phyloP scores from a whole-genome alignment of 2,888 invertebrate genomes.

The Dioctria linearis region DNA sequence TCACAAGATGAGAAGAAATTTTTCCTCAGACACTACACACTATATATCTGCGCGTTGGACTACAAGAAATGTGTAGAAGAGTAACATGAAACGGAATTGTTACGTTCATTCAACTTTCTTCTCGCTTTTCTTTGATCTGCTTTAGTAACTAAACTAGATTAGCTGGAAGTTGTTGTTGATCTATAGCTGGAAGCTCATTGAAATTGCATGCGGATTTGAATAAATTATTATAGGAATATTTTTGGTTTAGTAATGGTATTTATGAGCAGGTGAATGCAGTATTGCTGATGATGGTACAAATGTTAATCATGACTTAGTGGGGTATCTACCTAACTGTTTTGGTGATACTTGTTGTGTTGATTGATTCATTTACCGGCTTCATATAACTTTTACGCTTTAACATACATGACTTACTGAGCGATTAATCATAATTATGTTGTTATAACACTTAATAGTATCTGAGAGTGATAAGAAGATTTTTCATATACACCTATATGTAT shows the following conservation, averaged over 20 bases:
- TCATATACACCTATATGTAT: too few relatives aligned
- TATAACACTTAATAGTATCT: too few relatives aligned
- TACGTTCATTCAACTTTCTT: slow-evolving; percentile 49
- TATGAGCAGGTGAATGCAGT: background rate
- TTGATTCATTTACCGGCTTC: background rate
- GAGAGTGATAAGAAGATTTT: too few relatives aligned
- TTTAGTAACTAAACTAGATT: background rate
- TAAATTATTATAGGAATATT: slow-evolving; percentile 14
- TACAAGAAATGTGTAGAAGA: background rate
- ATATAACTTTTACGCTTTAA: too few relatives aligned
- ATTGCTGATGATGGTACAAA: background rate
- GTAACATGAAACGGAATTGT: slow-evolving; percentile 13
- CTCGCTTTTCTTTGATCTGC: slow-evolving; percentile 34
- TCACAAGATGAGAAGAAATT: slow-evolving; percentile 10
- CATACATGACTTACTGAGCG: too few relatives aligned
- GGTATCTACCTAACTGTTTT: background rate
- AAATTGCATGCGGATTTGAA: slow-evolving; percentile 21
- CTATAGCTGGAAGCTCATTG: background rate
- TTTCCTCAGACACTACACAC: slow-evolving; percentile 13
- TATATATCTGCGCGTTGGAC: slow-evolving; percentile 13
- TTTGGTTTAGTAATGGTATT: background rate
- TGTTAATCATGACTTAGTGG: background rate
- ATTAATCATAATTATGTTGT: too few relatives aligned
- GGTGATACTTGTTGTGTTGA: background rate
- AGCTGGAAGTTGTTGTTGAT: background rate